Conservation (phyloP, 2,888 invertebrate species). For the Melanostoma mellinum region DNA sequence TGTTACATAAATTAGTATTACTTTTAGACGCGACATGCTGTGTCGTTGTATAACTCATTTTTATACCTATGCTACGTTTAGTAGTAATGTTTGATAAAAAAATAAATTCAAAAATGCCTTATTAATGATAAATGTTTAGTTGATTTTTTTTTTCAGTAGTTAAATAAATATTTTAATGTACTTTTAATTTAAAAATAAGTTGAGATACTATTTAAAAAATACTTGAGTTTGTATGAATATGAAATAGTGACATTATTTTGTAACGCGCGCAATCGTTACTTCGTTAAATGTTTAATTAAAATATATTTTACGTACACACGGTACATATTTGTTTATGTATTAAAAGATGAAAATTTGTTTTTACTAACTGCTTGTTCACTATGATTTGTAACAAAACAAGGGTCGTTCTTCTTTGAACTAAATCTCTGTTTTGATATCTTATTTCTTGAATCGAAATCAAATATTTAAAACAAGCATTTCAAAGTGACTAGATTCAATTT, state of each 20-base stretch:
- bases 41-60: constrained; percentile 33
- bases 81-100: constrained; percentile 35
- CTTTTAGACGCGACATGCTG: constrained; percentile 14
- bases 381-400: no score
- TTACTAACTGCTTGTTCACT: no score
- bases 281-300: constrained; percentile 52
- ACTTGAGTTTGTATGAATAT: background rate
- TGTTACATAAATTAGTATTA: constrained; percentile 39
- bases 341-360: no score
- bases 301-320: background rate
- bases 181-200: constrained; percentile 20
- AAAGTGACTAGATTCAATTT: no score
- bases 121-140: constrained; percentile 56
- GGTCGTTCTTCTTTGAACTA: no score
- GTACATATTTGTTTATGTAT: no score
- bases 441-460: no score
- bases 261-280: constrained; percentile 70
- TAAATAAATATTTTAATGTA: constrained; percentile 37
- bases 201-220: constrained; percentile 13
- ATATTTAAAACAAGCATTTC: no score
- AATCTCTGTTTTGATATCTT: no score
- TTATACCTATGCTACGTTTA: constrained; percentile 54
- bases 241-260: constrained; percentile 41
- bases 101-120: constrained; percentile 62
- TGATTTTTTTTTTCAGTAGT: constrained; percentile 42